Percentiles rank a stretch among this genome's conserved stretches.
phyloP scores from a whole-genome alignment of 1,140 invertebrate species.

The Cotesia glomerata region DNA sequence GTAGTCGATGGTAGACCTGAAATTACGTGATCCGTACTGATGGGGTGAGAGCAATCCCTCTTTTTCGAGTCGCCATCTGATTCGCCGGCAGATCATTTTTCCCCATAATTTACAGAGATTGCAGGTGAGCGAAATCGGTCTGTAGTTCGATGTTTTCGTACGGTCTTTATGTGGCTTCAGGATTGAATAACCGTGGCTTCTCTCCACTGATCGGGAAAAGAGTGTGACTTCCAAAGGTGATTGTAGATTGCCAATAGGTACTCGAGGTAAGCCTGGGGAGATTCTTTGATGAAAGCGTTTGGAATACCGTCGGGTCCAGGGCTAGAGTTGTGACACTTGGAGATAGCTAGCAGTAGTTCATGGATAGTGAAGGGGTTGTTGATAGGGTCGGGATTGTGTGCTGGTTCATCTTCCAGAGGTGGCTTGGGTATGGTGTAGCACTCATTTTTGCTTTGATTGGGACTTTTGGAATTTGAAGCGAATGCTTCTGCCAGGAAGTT shows the following conservation, averaged over 20 bases:
- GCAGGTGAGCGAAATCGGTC: background rate
- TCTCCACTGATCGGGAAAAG: background rate
- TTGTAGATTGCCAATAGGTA: background rate
- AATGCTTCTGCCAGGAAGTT: conserved; percentile 39
- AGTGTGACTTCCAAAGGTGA: background rate
- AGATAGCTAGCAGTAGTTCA: background rate
- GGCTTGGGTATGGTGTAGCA: background rate
- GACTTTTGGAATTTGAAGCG: conserved; percentile 37
- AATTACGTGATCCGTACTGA: conserved; percentile 32
- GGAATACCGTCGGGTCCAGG: background rate
- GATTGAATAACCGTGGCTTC: background rate
- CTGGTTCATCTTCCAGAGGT: background rate
- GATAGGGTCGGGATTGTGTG: background rate
- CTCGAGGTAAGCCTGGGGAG: background rate
- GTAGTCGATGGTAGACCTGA: conserved; percentile 36
- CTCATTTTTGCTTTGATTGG: conserved; percentile 27
- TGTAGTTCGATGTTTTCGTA: background rate
- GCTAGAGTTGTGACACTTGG: background rate
- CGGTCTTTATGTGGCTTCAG: background rate
- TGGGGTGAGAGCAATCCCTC: conserved; percentile 29
- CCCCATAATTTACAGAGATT: conserved; percentile 6
- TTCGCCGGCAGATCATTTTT: conserved; percentile 21
- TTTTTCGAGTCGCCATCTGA: conserved; percentile 28
- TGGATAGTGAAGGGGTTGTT: background rate
- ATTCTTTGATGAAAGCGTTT: background rate